Evolutionary conservation across 2,888 invertebrate genomes (phyloP).

Genomic region (Chaetogeoica ovagalla): DNA sequence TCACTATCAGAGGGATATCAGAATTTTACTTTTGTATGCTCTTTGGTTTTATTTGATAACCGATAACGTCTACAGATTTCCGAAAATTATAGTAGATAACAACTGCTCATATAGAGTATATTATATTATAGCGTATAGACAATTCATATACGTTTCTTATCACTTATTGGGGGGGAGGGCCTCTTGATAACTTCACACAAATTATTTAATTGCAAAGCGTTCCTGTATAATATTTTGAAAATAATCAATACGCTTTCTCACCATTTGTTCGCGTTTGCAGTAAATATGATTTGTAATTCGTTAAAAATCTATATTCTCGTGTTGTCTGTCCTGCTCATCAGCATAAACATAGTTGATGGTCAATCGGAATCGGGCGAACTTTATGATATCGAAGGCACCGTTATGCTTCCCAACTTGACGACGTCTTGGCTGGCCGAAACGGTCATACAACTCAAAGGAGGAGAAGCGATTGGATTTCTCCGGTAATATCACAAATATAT

Average conservation of each 20-base stretch:
- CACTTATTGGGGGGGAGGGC: no score
- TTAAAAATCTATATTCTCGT: neutral
- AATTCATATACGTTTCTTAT: no score
- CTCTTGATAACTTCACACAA: no score
- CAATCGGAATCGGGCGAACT: slow-evolving; percentile 47
- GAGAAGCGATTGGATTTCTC: slow-evolving; percentile 83
- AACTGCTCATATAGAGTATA: no score
- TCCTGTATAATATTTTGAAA: neutral
- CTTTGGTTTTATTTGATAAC: neutral
- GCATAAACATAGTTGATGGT: slow-evolving; percentile 2
- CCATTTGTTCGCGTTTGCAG: neutral
- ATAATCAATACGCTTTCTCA: slow-evolving; percentile 9
- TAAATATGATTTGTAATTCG: slow-evolving; percentile 33
- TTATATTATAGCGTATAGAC: no score
- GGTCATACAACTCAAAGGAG: slow-evolving; percentile 82
- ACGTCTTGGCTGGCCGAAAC: slow-evolving; percentile 65
- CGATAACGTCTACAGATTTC: slow-evolving; percentile 1
- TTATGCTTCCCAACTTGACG: slow-evolving; percentile 67
- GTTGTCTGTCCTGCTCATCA: neutral
- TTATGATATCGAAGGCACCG: slow-evolving; percentile 79
- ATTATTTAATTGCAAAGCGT: no score
- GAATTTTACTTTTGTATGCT: neutral
- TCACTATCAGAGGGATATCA: neutral
- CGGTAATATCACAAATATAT: slow-evolving; percentile 60
- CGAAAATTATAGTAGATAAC: neutral